phyloP scores from a whole-genome alignment of 2,797 vertebrate species.

The Pangasius krempfi region DNA sequence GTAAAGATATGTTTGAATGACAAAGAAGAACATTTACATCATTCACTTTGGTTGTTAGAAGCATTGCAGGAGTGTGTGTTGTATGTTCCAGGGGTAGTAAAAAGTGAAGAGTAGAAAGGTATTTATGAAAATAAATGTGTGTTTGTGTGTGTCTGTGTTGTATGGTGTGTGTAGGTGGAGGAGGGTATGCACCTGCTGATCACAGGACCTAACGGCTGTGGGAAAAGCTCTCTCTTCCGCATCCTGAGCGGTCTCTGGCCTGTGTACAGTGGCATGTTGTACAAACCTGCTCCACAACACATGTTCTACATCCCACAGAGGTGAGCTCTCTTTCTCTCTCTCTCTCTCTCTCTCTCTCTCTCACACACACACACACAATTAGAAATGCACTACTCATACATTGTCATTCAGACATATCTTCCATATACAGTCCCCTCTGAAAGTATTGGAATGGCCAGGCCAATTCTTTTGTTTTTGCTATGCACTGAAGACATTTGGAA shows the following conservation, averaged over 20 bases:
- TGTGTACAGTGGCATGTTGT: slow-evolving; percentile 78
- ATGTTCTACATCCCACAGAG: slow-evolving; percentile 92
- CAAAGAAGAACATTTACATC: neutral
- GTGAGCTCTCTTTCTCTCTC: slow-evolving; percentile 57
- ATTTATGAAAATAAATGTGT: neutral
- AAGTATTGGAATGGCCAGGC: too few relatives aligned
- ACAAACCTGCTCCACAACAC: slow-evolving; percentile 78
- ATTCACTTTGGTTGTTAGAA: neutral
- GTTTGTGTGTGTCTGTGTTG: neutral
- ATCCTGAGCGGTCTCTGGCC: slow-evolving; percentile 89
- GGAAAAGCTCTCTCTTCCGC: slow-evolving; percentile 87
- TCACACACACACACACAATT: neutral
- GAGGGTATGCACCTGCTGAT: slow-evolving; percentile 88
- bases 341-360: too few relatives aligned
- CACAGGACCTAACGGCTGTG: slow-evolving; percentile 87
- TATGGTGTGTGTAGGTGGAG: slow-evolving; percentile 70
- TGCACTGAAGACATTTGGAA: too few relatives aligned
- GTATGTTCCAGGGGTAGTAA: neutral
- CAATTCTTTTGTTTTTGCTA: too few relatives aligned
- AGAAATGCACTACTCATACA: neutral
- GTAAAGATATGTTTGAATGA: neutral
- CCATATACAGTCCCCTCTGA: too few relatives aligned
- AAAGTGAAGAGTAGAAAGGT: neutral
- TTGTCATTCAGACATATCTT: neutral
- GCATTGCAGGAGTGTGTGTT: neutral